These are phyloP conservation scores for Cylas formicarius DNA, from an alignment of 1,140 invertebrate species.

Conservation along the genomic window DNA sequence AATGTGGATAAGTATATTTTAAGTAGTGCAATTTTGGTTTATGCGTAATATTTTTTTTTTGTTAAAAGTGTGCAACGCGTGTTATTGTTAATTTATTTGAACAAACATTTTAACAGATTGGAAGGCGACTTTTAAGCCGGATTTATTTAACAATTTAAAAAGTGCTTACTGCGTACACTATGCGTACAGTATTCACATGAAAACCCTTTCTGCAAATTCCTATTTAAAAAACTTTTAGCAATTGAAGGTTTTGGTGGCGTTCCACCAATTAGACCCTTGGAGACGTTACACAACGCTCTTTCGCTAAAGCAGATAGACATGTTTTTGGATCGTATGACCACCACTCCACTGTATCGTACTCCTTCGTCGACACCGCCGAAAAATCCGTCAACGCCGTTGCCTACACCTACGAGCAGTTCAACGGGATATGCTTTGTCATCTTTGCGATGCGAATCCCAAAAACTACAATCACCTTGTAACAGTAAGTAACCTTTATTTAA, in stretches of 20 bases:
- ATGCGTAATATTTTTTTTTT: too few relatives aligned
- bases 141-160: too few relatives aligned
- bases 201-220: too few relatives aligned
- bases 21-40: too few relatives aligned
- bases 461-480: conserved; percentile 42
- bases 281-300: conserved; percentile 92
- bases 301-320: conserved; percentile 82
- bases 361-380: conserved; percentile 64
- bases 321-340: conserved; percentile 79
- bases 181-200: too few relatives aligned
- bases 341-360: conserved; percentile 58
- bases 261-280: conserved; percentile 85
- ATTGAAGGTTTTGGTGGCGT: conserved; percentile 82
- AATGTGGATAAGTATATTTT: too few relatives aligned
- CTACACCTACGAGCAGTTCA: conserved; percentile 36
- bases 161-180: too few relatives aligned
- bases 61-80: too few relatives aligned
- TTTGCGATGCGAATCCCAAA: conserved; percentile 25
- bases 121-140: too few relatives aligned
- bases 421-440: conserved; percentile 6
- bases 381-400: conserved; percentile 49
- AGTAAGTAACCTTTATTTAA: conserved; percentile 39
- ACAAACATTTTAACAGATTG: too few relatives aligned
- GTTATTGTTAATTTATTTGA: too few relatives aligned
- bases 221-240: conserved; percentile 44